Base-by-base conservation (phyloP, 2,113 vertebrate species). In the Oncorhynchus tshawytscha region DNA sequence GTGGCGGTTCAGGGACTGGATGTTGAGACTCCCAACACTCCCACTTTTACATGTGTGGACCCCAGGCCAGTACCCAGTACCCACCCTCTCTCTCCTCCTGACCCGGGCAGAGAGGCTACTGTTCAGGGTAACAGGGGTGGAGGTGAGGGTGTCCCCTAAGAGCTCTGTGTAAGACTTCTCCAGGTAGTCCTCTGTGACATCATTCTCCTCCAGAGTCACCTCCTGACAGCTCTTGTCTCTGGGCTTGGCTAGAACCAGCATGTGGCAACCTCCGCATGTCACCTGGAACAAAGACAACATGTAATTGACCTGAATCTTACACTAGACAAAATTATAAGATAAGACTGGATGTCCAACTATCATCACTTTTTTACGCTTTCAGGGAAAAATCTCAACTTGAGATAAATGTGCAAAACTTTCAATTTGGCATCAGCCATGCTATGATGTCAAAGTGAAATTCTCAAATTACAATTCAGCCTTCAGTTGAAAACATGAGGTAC, bases 261-360 rank as follows among this genome's bases (percentile, higher is more conserved):
- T 97, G 87, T 99, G 97, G 84, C 98, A 97, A 64, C 96, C 98
- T 71, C 98, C 97, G 71, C 97, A 98, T 25, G 94, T 82, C 60
- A 93, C 95, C 98, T 99, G 76, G 8, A 86, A 62, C 13, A 70
- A 48, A 79, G 20, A 68, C 27, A 34, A 57, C 18, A 18, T 54
- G 15, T 18, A 54, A 54, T 16, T 54, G 51, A 54, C 51, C 51
- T 54, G 15, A 54, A 54, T 54, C 51, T 15, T 18, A 16, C 51
- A 54, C 51, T 4, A 54, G 51, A 51, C 11, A 51, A 51, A 51
- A 4, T 3, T 13, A 13, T 5, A 51, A 2, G 49, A 15, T 15
- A 51, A 51, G 49, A 54, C 13, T 16, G 3, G 16, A 54, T 5
- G 15, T 54, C 51, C 51, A 54, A 18, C 51, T 16, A 54, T 54